Base-by-base conservation (phyloP, 2,888 invertebrate species). In the Anoplius nigerrimus region DNA sequence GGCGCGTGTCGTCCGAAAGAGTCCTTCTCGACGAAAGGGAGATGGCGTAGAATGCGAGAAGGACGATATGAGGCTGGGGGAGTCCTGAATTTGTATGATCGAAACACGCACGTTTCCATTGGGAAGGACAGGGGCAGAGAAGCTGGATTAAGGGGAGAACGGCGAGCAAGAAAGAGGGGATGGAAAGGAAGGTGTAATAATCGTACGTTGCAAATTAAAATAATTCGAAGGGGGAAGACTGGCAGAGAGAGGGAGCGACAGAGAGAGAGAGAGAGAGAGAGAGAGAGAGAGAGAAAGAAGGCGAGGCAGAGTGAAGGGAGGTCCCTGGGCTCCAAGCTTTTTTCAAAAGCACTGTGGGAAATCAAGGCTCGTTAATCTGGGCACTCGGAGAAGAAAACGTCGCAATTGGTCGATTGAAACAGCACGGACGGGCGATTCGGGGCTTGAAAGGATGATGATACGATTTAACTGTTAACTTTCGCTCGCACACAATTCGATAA, bases 1-100 rank as follows among this genome's bases (percentile, higher is more conserved):
- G 68, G 71, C 81, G 83, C 81, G 83, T 80, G 80, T 80, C 81
- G 67, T 68, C 66, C 75, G 75, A 80, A 77, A 79, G 54, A 74
- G 74, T 76, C 75, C 70, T 6, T 6, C 4, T 2, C 6, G 27
- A 27, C 27, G 27, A 27, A 6, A 5, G 4, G n/a, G 27, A 5
- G 27, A 6, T 34, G 34, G 6, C 11, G 34, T 34, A 34, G 4
- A 34, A 11, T 1, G 34, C 6, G 34, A 34, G 34, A 34, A 13
- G 11, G 34, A 34, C 59, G 42, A 53, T 27, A n/a, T 21, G 24
- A 21, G n/a, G 5, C 15, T 5, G 13, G 2, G 13, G 43, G 13
- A 27, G 24, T 15, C 16, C 22, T 22, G n/a, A 63, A 16, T 16
- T 21, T 15, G 42, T 54, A 8, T 45, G 21, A 62, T 42, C 18